Conservation (phyloP, 2,888 invertebrate species). For the Polyommatus icarus region DNA sequence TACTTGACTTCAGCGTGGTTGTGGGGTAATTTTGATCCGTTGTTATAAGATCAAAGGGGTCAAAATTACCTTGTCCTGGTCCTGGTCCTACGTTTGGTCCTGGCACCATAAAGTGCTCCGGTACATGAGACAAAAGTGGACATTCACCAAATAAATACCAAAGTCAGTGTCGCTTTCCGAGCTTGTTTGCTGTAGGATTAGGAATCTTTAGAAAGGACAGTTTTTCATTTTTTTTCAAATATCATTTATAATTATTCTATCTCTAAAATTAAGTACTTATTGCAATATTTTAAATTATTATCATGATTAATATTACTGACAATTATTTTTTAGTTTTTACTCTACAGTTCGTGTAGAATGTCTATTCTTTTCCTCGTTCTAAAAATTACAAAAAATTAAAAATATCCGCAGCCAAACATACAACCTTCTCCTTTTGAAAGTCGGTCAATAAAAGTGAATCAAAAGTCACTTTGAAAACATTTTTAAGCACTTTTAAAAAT, state of each 20-base stretch:
- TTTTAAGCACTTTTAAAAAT: background rate
- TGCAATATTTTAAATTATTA: too few relatives aligned
- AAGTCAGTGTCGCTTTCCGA: slow-evolving; percentile 49
- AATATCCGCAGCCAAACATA: too few relatives aligned
- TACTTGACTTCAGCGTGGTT: background rate
- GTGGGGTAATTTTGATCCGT: background rate
- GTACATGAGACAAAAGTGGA: slow-evolving; percentile 53
- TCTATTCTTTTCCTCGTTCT: too few relatives aligned
- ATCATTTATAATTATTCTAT: too few relatives aligned
- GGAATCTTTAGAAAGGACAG: slow-evolving; percentile 31
- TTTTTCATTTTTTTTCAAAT: background rate
- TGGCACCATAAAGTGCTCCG: slow-evolving; percentile 47
- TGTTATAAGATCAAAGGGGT: background rate
- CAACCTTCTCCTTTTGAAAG: too few relatives aligned
- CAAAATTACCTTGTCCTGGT: background rate
- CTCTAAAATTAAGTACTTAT: too few relatives aligned
- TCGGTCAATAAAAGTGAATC: too few relatives aligned
- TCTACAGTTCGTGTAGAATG: too few relatives aligned
- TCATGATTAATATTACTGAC: too few relatives aligned
- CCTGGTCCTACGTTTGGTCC: slow-evolving; percentile 34
- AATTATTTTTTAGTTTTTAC: too few relatives aligned
- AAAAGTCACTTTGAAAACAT: too few relatives aligned
- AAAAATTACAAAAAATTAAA: too few relatives aligned
- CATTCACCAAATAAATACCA: slow-evolving; percentile 54
- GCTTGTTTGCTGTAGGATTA: slow-evolving; percentile 45